Evolutionary conservation across 2,888 invertebrate genomes (phyloP), one percentile per base, ranked within the genome.

Genomic region (Amphipyra berbera): DNA sequence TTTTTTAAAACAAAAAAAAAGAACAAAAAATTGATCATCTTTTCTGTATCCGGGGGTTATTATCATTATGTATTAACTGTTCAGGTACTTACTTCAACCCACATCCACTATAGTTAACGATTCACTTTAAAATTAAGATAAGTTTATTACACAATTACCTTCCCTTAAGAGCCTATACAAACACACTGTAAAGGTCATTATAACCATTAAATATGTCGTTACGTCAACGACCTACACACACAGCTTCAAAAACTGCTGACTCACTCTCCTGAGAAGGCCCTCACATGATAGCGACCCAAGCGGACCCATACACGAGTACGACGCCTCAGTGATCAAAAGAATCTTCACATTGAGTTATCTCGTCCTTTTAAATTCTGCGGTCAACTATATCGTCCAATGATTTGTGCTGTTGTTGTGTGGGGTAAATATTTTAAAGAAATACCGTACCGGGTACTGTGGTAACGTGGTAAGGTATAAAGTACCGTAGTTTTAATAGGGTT

Each of bases 251-350:
- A 58, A 46, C 54, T 54, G 52, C 60, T 38, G 46, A 48, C n/a
- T 62, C 71, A 57, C 46, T 58, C 62, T 64, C 49, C 27, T 15
- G 57, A 48, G 52, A 46, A 53, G n/a, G 37, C 35, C 33, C 61
- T 64, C 61, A 52, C 30, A 56, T 54, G 65, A 13, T 45, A 30
- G 27, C 27, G 2, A 2, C 6, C 27, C 6, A 30, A n/a, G n/a
- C 27, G 30, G 30, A 30, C 30, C 30, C 30, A 30, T 45, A 62
- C 54, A 49, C 65, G 64, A 64, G 65, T 58, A 69, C 62, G 75
- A 84, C 89, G 90, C 84, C 75, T 83, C 81, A 82, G 35, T 79
- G 91, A 90, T 90, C 91, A 91, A 91, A 91, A 86, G 85, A 76
- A 67, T 65, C 68, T 48, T 56, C 56, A 62, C 74, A 79, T 79